Base-by-base conservation (phyloP, 2,113 vertebrate species). In the Thinocorus orbignyianus region DNA sequence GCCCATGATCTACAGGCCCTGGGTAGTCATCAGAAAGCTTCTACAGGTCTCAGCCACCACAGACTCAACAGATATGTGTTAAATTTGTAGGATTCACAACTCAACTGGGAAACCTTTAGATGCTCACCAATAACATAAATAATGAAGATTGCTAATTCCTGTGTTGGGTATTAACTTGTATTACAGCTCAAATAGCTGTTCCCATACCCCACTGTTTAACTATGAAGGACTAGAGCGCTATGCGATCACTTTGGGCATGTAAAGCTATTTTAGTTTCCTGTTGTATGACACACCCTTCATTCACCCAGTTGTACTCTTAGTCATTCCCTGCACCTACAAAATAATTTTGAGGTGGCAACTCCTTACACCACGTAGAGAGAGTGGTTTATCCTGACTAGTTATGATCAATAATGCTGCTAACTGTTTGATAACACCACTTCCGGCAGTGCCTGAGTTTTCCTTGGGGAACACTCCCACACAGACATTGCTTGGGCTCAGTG, bases 151-250 rank as follows among this genome's bases (percentile, higher is more conserved):
- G 11, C 37, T 66, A 28, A 49, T 58, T 44, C 41, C 41, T 41
- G 6, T 39, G 22, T n/a, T 51, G 62, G 51, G 22, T 25, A 74
- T 68, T 79, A 46, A 24, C 16, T 70, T 52, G 4, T 37, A 26
- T 66, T 24, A 48, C 33, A n/a, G 19, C 46, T 81, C 55, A 62
- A 33, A 84, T 6, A 31, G n/a, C 28, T 78, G 11, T 46, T 89
- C 73, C 81, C 28, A 42, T 54, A 28, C 24, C n/a, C 60, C n/a
- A 9, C 8, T 48, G 31, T 65, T 42, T 5, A 68, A n/a, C 30
- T 52, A 8, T 5, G 30, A 55, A 1, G 44, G 1, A 4, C 8
- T 1, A 58, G 11, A 49, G 13, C 0, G 0, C 28, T 35, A 5
- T 6, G 61, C 11, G 35, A 39, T 22, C 30, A 9, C 44, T 76